Conservation (phyloP, 2,888 invertebrate genomes). For the Chirona hameri region DNA sequence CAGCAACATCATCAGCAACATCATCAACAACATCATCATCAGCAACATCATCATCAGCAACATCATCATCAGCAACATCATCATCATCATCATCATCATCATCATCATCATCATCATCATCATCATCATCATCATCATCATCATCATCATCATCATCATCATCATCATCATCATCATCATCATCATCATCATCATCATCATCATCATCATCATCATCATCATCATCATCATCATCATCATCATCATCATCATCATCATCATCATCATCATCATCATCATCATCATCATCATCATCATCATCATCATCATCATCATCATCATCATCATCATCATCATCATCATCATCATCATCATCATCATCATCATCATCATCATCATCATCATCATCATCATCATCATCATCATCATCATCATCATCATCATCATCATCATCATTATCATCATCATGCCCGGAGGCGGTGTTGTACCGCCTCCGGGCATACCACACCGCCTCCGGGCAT, state of each 20-base stretch:
- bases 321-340: constrained; percentile 13
- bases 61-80: too few species aligned
- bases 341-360: background rate
- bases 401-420: too few species aligned
- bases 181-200: background rate
- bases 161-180: constrained; percentile 24
- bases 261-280: constrained; percentile 4
- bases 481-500: too few species aligned
- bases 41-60: too few species aligned
- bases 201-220: background rate
- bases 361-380: background rate
- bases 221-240: background rate
- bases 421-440: background rate
- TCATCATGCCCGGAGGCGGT: too few species aligned
- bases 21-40: too few species aligned
- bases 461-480: too few species aligned
- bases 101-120: constrained; percentile 29
- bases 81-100: background rate
- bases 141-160: constrained; percentile 8
- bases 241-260: background rate
- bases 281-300: background rate
- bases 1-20: too few species aligned
- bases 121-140: constrained; percentile 29
- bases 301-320: background rate
- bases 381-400: background rate